phyloP scores from a whole-genome alignment of 2,888 invertebrate species.

The Dynastes hyllus region DNA sequence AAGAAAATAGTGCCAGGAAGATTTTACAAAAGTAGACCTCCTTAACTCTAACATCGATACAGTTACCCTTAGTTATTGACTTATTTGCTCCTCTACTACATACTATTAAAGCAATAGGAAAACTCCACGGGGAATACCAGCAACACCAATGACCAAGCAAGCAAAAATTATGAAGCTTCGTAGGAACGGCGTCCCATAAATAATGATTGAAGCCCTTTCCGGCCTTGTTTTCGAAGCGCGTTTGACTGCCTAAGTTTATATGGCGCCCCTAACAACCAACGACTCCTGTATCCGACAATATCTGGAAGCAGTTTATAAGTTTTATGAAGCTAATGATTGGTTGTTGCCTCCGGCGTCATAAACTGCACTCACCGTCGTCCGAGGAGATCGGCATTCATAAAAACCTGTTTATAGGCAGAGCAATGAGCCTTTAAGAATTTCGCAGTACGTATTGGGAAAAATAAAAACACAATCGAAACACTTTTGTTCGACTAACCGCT shows the following conservation, averaged over 20 bases:
- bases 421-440: constrained; percentile 35
- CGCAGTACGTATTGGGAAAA: neutral
- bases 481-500: constrained; percentile 3
- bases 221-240: constrained; percentile 35
- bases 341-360: constrained; percentile 53
- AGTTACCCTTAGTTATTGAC: too few species aligned
- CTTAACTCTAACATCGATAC: too few species aligned
- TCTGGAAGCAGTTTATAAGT: constrained; percentile 54
- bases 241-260: constrained; percentile 40
- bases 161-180: constrained; percentile 33
- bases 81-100: neutral
- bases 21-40: too few species aligned
- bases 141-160: constrained; percentile 1
- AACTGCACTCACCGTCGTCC: constrained; percentile 31
- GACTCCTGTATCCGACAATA: constrained; percentile 46
- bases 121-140: neutral
- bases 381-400: constrained; percentile 45
- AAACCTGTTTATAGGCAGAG: constrained; percentile 35
- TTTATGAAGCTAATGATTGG: constrained; percentile 58
- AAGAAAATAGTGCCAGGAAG: too few species aligned
- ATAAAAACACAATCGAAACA: neutral
- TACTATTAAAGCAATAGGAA: neutral
- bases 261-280: constrained; percentile 36
- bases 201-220: constrained; percentile 14
- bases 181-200: constrained; percentile 26